Evolutionary conservation across 2,113 vertebrate species (phyloP), one percentile per base, ranked within the genome.

Genomic region (Macheiramphus alcinus): DNA sequence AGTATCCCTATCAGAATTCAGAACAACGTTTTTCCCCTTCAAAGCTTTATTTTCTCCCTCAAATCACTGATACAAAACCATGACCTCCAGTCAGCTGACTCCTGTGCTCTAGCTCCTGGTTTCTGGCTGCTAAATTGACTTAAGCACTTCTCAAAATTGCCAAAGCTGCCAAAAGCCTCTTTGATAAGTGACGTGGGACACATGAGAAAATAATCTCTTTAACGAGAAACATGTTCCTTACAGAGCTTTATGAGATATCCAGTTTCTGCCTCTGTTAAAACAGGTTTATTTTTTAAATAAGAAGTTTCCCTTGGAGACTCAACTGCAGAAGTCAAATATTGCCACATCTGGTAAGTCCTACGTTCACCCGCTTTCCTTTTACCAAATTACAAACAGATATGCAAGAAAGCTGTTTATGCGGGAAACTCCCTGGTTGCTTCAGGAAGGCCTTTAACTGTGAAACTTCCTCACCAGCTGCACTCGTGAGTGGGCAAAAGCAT

Each of bases 71-170:
- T 19, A 53, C 0, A 0, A 79, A 95, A 68, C 70, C 62, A 48
- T 22, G 58, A 79, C 36, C 76, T 87, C n/a, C 78, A 68, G 93
- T 94, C 94, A 87, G 73, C 78, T 82, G 86, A 80, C 66, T 93
- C 83, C 73, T 3, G 1, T 13, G 68, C 55, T 78, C 81, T 12
- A 48, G 78, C 52, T 91, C 53, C 74, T 55, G 55, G 25, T 72
- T 78, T 83, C 85, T 73, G 56, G 75, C 72, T 92, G 82, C 48
- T 88, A 61, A 89, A 84, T 12, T 94, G 91, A 91, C 93, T 96
- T 87, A 85, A 94, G 78, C 70, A 56, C 91, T 68, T 62, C 80
- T 89, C 80, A 68, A 56, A 95, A 80, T 32, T 66, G 82, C 63
- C 55, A 82, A 80, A 86, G 90, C 67, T 90, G 59, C 52, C 91